Percentiles rank a stretch among this genome's conserved stretches.
Conservation (phyloP, 30 jellyfish, hydroid and myxozoan species). For the Pseudorhiza aurosa region DNA sequence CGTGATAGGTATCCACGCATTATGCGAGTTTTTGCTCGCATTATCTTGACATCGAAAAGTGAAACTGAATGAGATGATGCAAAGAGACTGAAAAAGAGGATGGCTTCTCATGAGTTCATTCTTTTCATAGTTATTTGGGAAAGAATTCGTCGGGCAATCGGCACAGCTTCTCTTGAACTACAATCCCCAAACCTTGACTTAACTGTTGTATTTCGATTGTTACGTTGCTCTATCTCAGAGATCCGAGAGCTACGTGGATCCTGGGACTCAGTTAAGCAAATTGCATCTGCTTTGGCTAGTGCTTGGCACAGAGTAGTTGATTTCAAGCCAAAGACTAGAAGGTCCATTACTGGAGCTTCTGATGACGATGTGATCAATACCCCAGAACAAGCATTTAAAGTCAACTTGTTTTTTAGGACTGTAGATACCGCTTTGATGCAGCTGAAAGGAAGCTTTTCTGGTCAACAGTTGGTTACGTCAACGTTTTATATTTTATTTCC, state of each 20-base stretch:
- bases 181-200: conserved; percentile 29
- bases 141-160: conserved; percentile 25
- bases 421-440: conserved; percentile 45
- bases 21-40: conserved; percentile 32
- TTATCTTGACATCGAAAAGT: conserved; percentile 21
- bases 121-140: conserved; percentile 36
- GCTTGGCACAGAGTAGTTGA: conserved; percentile 33
- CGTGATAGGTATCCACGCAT: conserved; percentile 62
- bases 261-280: conserved; percentile 28
- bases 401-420: conserved; percentile 20
- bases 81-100: not conserved
- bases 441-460: conserved; percentile 14
- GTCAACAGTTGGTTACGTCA: conserved; percentile 33
- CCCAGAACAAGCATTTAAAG: conserved; percentile 13
- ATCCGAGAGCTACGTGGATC: conserved; percentile 4
- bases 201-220: conserved; percentile 8
- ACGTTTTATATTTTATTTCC: conserved; percentile 6
- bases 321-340: conserved; percentile 17
- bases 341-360: conserved; percentile 25
- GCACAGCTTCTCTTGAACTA: conserved; percentile 3
- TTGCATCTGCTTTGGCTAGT: conserved; percentile 38
- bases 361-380: not conserved
- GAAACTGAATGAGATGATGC: conserved; percentile 33
- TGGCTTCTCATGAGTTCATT: conserved; percentile 29
- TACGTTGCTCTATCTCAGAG: conserved; percentile 30